phyloP scores from a whole-genome alignment of 2,888 invertebrate genomes.

The Cataglyphis rosenhaueri region DNA sequence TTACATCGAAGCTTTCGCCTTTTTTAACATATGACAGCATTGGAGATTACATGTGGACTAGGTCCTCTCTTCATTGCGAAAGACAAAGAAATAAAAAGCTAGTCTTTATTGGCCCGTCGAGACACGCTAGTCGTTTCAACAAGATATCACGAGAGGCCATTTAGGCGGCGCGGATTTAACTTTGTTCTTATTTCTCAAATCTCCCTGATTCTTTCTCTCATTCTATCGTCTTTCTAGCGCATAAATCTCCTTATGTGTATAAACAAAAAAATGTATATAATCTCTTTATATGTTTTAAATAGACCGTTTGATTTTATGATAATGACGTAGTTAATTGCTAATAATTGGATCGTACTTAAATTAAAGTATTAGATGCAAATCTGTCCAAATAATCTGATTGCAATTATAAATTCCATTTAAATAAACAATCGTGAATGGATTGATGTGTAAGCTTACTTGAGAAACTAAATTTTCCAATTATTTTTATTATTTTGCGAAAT shows the following conservation, averaged over 20 bases:
- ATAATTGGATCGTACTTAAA: slow-evolving; percentile 3
- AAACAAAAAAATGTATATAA: background rate
- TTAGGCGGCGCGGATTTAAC: slow-evolving; percentile 55
- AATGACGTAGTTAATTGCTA: slow-evolving; percentile 12
- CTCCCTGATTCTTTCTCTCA: background rate
- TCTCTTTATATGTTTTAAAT: background rate
- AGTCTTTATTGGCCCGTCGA: slow-evolving; percentile 65
- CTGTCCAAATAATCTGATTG: background rate
- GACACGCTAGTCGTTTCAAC: slow-evolving; percentile 48
- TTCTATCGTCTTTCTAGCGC: background rate
- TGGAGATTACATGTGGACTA: slow-evolving; percentile 54
- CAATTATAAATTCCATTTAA: background rate
- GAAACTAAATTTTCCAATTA: background rate
- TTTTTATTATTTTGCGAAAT: background rate
- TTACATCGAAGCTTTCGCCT: background rate
- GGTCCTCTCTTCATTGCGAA: slow-evolving; percentile 36
- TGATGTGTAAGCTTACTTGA: background rate
- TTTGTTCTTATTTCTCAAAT: slow-evolving; percentile 19
- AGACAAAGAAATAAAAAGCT: slow-evolving; percentile 67
- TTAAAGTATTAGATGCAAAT: slow-evolving; percentile 24
- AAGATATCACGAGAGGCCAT: slow-evolving; percentile 48
- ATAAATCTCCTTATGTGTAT: slow-evolving; percentile 5
- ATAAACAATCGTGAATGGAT: background rate
- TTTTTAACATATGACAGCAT: slow-evolving; percentile 28
- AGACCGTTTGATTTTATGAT: background rate